Percentiles rank a stretch among this genome's conserved stretches.
Conservation (phyloP, 2,888 invertebrate species). For the Meganola albula region DNA sequence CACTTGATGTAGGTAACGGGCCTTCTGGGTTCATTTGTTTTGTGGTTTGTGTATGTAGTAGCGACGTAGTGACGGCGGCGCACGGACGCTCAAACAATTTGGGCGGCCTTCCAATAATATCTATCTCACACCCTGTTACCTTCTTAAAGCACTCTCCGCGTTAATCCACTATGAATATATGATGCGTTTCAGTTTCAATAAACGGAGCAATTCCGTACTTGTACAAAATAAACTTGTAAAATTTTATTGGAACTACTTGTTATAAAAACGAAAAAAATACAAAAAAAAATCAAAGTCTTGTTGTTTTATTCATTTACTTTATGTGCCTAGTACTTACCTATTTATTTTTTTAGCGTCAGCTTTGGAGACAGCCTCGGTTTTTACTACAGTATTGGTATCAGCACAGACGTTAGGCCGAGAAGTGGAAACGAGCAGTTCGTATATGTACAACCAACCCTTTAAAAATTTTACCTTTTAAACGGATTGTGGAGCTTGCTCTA, state of each 20-base stretch:
- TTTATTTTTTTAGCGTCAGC: too few species aligned
- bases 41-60: constrained; percentile 23
- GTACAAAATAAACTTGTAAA: constrained; percentile 73
- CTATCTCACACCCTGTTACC: constrained; percentile 32
- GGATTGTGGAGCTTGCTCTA: too few species aligned
- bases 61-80: constrained; percentile 45
- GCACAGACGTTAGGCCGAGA: too few species aligned
- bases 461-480: too few species aligned
- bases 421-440: too few species aligned
- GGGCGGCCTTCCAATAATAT: constrained; percentile 24
- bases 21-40: too few species aligned
- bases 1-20: constrained; percentile 32
- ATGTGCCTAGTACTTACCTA: too few species aligned
- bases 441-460: too few species aligned
- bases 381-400: too few species aligned
- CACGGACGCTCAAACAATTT: constrained; percentile 55
- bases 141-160: constrained; percentile 35
- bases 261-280: constrained; percentile 66
- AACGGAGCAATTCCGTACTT: constrained; percentile 61
- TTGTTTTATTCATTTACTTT: constrained; percentile 38
- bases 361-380: too few species aligned
- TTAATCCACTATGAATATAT: constrained; percentile 47
- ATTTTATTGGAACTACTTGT: constrained; percentile 76
- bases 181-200: constrained; percentile 56
- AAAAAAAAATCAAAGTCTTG: constrained; percentile 24